Base-by-base conservation (phyloP, 1,140 invertebrate species). In the Micrasema minimum region DNA sequence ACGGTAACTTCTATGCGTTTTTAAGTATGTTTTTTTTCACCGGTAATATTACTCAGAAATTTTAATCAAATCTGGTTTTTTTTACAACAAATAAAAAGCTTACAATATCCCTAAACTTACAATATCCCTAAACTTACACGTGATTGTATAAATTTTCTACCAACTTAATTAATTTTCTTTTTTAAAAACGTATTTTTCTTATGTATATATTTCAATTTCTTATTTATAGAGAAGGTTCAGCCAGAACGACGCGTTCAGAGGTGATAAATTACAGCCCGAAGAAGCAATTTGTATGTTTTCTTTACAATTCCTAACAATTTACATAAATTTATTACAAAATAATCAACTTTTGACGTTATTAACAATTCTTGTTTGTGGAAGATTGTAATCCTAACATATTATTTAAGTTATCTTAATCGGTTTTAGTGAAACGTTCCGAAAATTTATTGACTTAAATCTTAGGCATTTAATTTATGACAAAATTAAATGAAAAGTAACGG, bases 271-370 rank as follows among this genome's bases (percentile, higher is more conserved):
- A 45, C 16, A 12, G 16, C 16, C 26, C 26, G 45, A 23, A 62
- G 45, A 43, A 20, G 59, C 37, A 62, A 62, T 62, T 62, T 62
- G 59, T 62, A 62, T 62, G 12, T 62, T 57, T 57, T 35, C 53
- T 57, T 35, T 45, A 62, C 37, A 41, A 31, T 45, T 11, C 16
- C 12, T 59, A 26, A 26, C 59, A 20, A 62, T 62, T 62, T 62
- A 22, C 59, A 45, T 62, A 43, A 43, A 43, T 62, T 45, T n/a
- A 43, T n/a, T n/a, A n/a, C n/a, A n/a, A n/a, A n/a, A n/a, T n/a
- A 16, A 57, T 57, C 35, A 57, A 57, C 53, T 1, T 45, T 45
- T 14, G n/a, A 45, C 43, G 18, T 45, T 45, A 45, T 45, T 45
- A 45, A 16, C 43, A 5, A 1, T 41, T 41, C 10, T n/a, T 41